A percentile compares a stretch with the other conserved stretches of the same genome.
Conservation (phyloP, 2,113 vertebrate species). For the Felis chaus region DNA sequence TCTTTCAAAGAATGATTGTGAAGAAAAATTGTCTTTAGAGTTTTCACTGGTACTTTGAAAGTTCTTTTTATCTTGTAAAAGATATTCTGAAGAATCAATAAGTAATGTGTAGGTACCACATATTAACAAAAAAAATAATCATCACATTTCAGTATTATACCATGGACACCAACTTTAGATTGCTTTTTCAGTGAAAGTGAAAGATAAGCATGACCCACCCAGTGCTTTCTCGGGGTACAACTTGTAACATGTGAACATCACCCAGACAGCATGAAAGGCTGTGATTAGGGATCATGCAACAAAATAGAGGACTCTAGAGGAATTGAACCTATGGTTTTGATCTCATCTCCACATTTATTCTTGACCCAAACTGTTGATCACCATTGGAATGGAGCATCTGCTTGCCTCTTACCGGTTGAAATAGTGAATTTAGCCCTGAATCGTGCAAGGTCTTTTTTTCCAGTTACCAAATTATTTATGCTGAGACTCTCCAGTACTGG, state of each 20-base stretch:
- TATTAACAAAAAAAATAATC: background rate
- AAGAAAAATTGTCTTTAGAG: constrained; percentile 33
- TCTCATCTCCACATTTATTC: constrained; percentile 40
- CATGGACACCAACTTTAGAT: background rate
- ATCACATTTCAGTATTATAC: background rate
- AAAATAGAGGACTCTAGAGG: background rate
- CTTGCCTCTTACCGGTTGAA: constrained; percentile 14
- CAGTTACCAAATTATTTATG: background rate
- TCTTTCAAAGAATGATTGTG: background rate
- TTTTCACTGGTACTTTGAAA: constrained; percentile 33
- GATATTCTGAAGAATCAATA: constrained; percentile 24
- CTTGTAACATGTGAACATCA: background rate
- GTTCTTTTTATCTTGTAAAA: constrained; percentile 18
- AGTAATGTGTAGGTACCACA: background rate
- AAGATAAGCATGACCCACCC: background rate
- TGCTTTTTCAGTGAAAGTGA: background rate
- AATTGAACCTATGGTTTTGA: background rate
- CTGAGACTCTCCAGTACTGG: background rate
- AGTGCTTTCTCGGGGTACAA: background rate
- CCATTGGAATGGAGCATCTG: background rate
- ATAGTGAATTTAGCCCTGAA: constrained; percentile 41
- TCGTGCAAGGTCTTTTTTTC: background rate
- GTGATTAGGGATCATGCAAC: background rate
- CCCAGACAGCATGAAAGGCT: background rate
- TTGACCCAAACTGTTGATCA: background rate